Evolutionary conservation across 2,797 vertebrate genomes (phyloP).

Genomic region (Percopsis omiscomaycus): DNA sequence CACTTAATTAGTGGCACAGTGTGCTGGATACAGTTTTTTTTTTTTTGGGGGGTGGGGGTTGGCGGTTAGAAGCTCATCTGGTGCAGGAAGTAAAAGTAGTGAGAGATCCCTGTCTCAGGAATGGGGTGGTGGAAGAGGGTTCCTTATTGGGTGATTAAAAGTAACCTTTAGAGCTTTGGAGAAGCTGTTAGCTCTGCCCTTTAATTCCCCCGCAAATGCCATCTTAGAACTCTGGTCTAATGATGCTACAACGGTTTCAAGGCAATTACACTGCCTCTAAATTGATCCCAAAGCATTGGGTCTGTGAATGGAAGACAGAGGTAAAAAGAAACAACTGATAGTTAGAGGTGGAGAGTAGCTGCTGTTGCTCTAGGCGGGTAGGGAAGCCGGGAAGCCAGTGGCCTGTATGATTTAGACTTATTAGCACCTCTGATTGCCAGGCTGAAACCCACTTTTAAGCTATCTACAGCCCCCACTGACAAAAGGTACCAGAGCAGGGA

Average conservation of each 20-base stretch:
- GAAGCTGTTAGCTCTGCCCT: slow-evolving; percentile 83
- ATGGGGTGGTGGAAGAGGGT: slow-evolving; percentile 55
- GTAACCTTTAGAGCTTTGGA: slow-evolving; percentile 81
- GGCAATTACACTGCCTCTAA: slow-evolving; percentile 78
- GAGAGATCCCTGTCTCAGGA: slow-evolving; percentile 26
- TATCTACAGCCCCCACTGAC: background rate
- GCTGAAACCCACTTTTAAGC: slow-evolving; percentile 18
- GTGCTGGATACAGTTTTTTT: slow-evolving; percentile 28
- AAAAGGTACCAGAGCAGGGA: background rate
- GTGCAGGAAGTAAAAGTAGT: slow-evolving; percentile 57
- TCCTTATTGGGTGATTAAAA: slow-evolving; percentile 82
- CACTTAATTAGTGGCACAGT: slow-evolving; percentile 65
- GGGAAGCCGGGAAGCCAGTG: slow-evolving; percentile 30
- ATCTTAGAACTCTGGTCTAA: slow-evolving; percentile 78
- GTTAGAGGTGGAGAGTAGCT: slow-evolving; percentile 38
- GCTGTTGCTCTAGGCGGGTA: slow-evolving; percentile 45
- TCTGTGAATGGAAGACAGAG: slow-evolving; percentile 51
- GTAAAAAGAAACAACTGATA: background rate
- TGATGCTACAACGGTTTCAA: slow-evolving; percentile 81
- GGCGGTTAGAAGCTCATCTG: slow-evolving; percentile 43
- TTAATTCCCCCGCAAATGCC: slow-evolving; percentile 80
- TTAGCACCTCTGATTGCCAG: slow-evolving; percentile 39
- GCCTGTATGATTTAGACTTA: slow-evolving; percentile 42
- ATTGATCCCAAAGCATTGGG: slow-evolving; percentile 78
- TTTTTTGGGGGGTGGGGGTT: slow-evolving; percentile 28